Evolutionary conservation across 2,113 vertebrate genomes (phyloP), one percentile per base, ranked within the genome.

Genomic region (Mastomys natalensis): DNA sequence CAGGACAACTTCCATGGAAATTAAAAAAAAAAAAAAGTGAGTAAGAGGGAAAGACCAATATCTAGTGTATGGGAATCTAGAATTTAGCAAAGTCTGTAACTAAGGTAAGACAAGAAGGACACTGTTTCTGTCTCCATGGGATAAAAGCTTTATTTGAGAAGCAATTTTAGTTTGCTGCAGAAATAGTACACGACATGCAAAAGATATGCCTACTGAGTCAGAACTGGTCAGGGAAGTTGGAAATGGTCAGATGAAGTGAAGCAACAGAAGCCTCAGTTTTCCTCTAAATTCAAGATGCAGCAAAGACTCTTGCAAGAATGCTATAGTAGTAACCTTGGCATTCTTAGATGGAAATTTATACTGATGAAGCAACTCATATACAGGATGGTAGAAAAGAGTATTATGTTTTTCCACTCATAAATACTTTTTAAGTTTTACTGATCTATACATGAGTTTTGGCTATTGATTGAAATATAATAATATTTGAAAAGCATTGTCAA

Each of bases 31-130:
- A 53, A 72, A 5, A 7, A 70, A 21, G 26, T 26, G 6, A 70
- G 15, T 34, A 82, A 58, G 48, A 58, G 48, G 15, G 2, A 58
- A 91, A 51, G 45, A 3, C 31, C 5, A 19, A 13, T 19, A 7
- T 9, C 12, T 62, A 34, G 17, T 4, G 37, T 29, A 6, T 7
- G 10, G 8, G 21, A 85, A 48, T 6, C 48, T 13, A 74, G 8
- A 6, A 34, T 3, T 1, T 60, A n/a, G 5, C 15, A 51, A 74
- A 55, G 3, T 19, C 1, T 51, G n/a, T 43, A 22, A 40, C 1
- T 74, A 5, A n/a, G 26, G 7, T 29, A 51, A 16, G 34, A 74
- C 8, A 74, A 31, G n/a, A 82, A 29, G 40, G 17, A 7, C 51
- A 17, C 13, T 81, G 48, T 31, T 51, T 64, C 26, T 45, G 10